Base-by-base conservation (phyloP, 2,797 vertebrate species). In the Falco rusticolus region DNA sequence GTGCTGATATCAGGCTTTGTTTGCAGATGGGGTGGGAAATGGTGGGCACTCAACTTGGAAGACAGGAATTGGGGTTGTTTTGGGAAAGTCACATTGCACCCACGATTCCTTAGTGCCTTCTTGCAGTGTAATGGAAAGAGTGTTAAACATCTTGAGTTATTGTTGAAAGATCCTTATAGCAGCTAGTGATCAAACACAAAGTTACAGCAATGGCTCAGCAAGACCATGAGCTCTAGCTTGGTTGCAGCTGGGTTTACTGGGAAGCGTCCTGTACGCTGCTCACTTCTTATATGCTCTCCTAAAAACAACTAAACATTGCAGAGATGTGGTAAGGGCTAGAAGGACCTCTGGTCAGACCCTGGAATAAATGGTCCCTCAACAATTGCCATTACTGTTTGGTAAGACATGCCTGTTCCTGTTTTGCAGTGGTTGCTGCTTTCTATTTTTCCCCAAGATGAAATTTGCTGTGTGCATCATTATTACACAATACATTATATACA, bases 91-190 rank as follows among this genome's bases (percentile, higher is more conserved):
- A 20, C 4, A 0, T 64, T 41, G 31, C 6, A 41, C 10, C 57
- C 57, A 25, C 0, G 1, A 18, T 22, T 10, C 11, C 10, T 59
- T 50, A n/a, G 17, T 41, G 37, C 21, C n/a, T 68, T n/a, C 31
- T 75, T 89, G n/a, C 8, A 37, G 8, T 50, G 39, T 47, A 57
- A 60, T 33, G 11, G 60, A 60, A 56, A 37, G 31, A n/a, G 48
- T 15, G 47, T 25, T 11, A 16, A 79, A 16, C 3, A 7, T 33
- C 9, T 39, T 54, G 20, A 66, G 22, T 66, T 68, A 19, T 8
- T 31, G 48, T 17, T 74, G 53, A 45, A 60, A 70, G 25, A 50
- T 63, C 25, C 19, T 78, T 39, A 21, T 6, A 54, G 33, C 29
- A 85, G 21, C 16, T 45, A 22, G 12, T 18, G 10, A 8, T 68